A percentile compares a stretch with the other conserved stretches of the same genome.
Conservation (phyloP, 2,888 invertebrate species). For the Apoderus coryli region DNA sequence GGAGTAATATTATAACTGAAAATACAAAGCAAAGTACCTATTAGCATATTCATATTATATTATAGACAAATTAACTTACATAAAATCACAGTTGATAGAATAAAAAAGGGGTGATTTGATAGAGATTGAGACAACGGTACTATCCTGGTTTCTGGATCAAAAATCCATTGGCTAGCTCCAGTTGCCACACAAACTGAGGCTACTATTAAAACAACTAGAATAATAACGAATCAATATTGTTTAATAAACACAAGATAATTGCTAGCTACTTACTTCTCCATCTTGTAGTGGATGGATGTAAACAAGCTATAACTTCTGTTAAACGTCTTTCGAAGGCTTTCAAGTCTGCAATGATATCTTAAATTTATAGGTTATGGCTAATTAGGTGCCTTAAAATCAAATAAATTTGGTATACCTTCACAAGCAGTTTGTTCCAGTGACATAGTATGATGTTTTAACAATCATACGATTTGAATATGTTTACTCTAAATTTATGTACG, state of each 20-base stretch:
- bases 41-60: conserved; percentile 2
- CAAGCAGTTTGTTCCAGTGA: conserved; percentile 82
- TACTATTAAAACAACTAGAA: conserved; percentile 67
- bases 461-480: no score
- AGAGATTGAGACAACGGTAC: conserved; percentile 84
- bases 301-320: conserved; percentile 91
- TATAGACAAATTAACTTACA: conserved; percentile 40
- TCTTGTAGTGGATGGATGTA: conserved; percentile 85
- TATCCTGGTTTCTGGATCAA: conserved; percentile 85
- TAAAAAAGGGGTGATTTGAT: conserved; percentile 88
- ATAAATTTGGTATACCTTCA: conserved; percentile 49
- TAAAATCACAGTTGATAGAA: conserved; percentile 68
- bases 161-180: conserved; percentile 93
- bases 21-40: conserved; percentile 12
- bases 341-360: conserved; percentile 57
- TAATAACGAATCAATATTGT: conserved; percentile 1
- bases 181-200: conserved; percentile 84
- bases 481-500: no score
- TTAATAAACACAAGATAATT: conserved; percentile 7
- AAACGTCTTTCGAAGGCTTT: conserved; percentile 95
- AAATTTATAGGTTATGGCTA: conserved; percentile 30
- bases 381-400: conserved; percentile 15
- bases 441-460: conserved; percentile 41
- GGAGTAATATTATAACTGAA: conserved; percentile 69
- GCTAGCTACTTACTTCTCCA: conserved; percentile 75